Evolutionary conservation across 2,888 invertebrate genomes (phyloP), one percentile per base, ranked within the genome.

Genomic region (Colostygia pectinataria): DNA sequence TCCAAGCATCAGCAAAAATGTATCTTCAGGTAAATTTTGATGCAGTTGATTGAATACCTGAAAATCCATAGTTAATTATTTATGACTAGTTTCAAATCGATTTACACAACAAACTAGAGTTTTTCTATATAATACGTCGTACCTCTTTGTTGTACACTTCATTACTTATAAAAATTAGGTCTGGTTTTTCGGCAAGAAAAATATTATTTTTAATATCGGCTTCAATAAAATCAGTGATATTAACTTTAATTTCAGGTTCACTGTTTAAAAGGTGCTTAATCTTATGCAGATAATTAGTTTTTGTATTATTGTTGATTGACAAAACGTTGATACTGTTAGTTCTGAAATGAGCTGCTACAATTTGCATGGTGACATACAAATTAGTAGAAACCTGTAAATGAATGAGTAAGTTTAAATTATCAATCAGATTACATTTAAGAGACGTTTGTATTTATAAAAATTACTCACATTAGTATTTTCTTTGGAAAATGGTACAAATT

Each of bases 361-460:
- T 46, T 46, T 46, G 46, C 15, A 46, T 34, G 13, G 27, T 23
- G 2, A 46, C 33, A 28, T 46, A 46, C 36, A 53, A 29, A 28
- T 29, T 40, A 2, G 27, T 39, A n/a, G 27, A 23, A 29, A 46
- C 23, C 46, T 46, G 39, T 23, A n/a, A 33, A 39, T n/a, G n/a
- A n/a, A n/a, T n/a, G n/a, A n/a, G n/a, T n/a, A n/a, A n/a, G n/a
- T n/a, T n/a, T n/a, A n/a, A n/a, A n/a, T n/a, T n/a, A n/a, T n/a
- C n/a, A n/a, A n/a, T n/a, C n/a, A n/a, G n/a, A n/a, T n/a, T n/a
- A n/a, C n/a, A n/a, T n/a, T n/a, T n/a, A n/a, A n/a, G n/a, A n/a
- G 9, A 27, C 27, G 9, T 28, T 14, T 31, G 8, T n/a, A n/a
- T n/a, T n/a, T n/a, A n/a, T n/a, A 31, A 8, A 31, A 31, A n/a